Conservation (phyloP, 2,888 invertebrate species). For the Leptarthrus brevirostris region DNA sequence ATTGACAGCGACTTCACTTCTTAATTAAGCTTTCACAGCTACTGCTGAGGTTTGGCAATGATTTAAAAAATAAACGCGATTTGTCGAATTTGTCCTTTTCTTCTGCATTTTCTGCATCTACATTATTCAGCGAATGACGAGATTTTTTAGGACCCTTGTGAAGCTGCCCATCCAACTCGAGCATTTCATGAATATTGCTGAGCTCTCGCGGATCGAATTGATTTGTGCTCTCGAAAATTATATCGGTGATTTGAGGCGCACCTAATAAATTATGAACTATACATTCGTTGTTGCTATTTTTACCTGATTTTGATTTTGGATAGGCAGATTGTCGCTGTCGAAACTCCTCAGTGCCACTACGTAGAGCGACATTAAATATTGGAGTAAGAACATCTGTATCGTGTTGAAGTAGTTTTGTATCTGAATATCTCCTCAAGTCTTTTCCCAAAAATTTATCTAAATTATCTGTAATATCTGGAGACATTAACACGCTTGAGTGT, state of each 20-base stretch:
- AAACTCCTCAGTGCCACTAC: conserved; percentile 4
- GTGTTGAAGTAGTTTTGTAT: conserved; percentile 65
- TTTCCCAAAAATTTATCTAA: conserved; percentile 61
- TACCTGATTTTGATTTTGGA: conserved; percentile 12
- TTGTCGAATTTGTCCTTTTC: conserved; percentile 58
- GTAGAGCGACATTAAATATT: conserved; percentile 56
- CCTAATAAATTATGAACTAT: conserved; percentile 36
- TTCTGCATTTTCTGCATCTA: conserved; percentile 58
- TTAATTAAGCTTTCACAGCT: conserved; percentile 74
- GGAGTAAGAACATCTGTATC: conserved; percentile 59
- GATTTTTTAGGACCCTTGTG: conserved; percentile 39
- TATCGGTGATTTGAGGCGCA: conserved; percentile 58
- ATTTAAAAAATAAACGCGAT: conserved; percentile 69
- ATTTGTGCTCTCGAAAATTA: conserved; percentile 63
- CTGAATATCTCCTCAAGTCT: conserved; percentile 66
- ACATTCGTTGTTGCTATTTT: conserved; percentile 24
- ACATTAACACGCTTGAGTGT: conserved; percentile 62
- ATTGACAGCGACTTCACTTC: conserved; percentile 58
- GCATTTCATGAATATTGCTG: conserved; percentile 60
- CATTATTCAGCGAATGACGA: conserved; percentile 59
- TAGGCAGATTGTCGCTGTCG: conserved; percentile 6
- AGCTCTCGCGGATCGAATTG: conserved; percentile 68
- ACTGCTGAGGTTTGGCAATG: conserved; percentile 79
- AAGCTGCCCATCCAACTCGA: conserved; percentile 57
- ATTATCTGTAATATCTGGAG: conserved; percentile 58